A percentile compares a stretch with the other conserved stretches of the same genome.
Conservation (phyloP, 2,888 invertebrate species). For the Brachyopa scutellaris region DNA sequence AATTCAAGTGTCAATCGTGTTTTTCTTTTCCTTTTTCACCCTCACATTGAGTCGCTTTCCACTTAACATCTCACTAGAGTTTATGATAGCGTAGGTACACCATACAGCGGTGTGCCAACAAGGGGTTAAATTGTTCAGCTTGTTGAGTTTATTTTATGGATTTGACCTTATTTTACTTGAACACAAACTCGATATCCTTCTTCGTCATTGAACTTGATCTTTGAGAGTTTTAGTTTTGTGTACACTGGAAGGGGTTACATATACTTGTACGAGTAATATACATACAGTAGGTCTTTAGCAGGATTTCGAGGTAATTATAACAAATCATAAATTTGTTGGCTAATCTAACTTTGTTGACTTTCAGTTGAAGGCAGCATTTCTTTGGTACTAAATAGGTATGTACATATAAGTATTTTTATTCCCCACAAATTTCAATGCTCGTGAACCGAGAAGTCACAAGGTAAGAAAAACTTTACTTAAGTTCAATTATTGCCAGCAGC, state of each 20-base stretch:
- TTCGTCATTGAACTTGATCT: constrained; percentile 62
- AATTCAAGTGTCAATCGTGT: constrained; percentile 41
- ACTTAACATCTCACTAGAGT: too few species aligned
- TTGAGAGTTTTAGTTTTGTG: constrained; percentile 39
- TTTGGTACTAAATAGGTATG: too few species aligned
- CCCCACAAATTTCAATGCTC: too few species aligned
- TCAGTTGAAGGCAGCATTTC: too few species aligned
- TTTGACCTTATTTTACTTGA: constrained; percentile 62
- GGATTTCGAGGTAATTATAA: constrained; percentile 51
- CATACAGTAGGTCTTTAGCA: too few species aligned
- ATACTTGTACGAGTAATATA: too few species aligned
- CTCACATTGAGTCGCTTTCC: neutral
- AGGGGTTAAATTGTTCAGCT: constrained; percentile 46
- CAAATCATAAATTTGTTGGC: constrained; percentile 21
- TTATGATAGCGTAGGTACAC: neutral
- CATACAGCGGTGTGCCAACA: neutral
- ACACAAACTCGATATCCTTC: constrained; percentile 50
- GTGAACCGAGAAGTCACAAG: too few species aligned
- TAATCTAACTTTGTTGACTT: constrained; percentile 49
- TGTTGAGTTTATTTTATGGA: constrained; percentile 62
- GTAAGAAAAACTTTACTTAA: too few species aligned
- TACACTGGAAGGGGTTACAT: too few species aligned
- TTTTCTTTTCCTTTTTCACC: neutral
- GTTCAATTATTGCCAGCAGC: too few species aligned
- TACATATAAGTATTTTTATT: too few species aligned